Conservation (phyloP, 1,140 invertebrate genomes). For the Metaphire vulgaris region DNA sequence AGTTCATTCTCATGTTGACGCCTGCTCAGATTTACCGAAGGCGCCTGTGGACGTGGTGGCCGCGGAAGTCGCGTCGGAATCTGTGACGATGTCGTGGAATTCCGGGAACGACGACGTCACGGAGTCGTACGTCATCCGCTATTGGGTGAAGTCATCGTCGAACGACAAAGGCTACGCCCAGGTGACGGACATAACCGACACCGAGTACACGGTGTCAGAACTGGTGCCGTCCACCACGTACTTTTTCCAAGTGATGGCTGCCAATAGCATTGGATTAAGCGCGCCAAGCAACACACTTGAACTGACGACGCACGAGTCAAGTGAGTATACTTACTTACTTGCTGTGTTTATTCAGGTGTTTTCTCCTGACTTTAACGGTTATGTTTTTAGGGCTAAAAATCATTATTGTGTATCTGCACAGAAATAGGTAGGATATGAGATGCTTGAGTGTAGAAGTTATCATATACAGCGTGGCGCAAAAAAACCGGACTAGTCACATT, state of each 20-base stretch:
- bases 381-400: too few relatives aligned
- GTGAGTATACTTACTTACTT: slow-evolving; percentile 70
- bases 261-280: slow-evolving; percentile 85
- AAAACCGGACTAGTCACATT: too few relatives aligned
- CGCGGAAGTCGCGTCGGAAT: slow-evolving; percentile 85
- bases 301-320: slow-evolving; percentile 90
- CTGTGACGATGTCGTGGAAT: slow-evolving; percentile 81
- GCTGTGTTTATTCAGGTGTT: too few relatives aligned
- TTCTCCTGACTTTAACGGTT: too few relatives aligned
- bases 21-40: slow-evolving; percentile 77
- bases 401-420: too few relatives aligned
- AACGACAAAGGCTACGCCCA: slow-evolving; percentile 55
- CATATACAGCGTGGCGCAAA: too few relatives aligned
- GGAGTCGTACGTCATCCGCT: slow-evolving; percentile 89
- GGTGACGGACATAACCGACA: slow-evolving; percentile 83
- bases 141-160: slow-evolving; percentile 76
- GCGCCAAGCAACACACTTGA: slow-evolving; percentile 73
- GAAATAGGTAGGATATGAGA: too few relatives aligned
- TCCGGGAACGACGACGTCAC: slow-evolving; percentile 76
- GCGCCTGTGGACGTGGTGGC: slow-evolving; percentile 79
- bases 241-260: slow-evolving; percentile 89
- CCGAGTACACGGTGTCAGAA: slow-evolving; percentile 80
- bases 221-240: slow-evolving; percentile 88
- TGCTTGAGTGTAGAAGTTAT: too few relatives aligned
- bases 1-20: too few relatives aligned